Conservation (phyloP, 2,797 vertebrate genomes). For the Rhincodon typus region DNA sequence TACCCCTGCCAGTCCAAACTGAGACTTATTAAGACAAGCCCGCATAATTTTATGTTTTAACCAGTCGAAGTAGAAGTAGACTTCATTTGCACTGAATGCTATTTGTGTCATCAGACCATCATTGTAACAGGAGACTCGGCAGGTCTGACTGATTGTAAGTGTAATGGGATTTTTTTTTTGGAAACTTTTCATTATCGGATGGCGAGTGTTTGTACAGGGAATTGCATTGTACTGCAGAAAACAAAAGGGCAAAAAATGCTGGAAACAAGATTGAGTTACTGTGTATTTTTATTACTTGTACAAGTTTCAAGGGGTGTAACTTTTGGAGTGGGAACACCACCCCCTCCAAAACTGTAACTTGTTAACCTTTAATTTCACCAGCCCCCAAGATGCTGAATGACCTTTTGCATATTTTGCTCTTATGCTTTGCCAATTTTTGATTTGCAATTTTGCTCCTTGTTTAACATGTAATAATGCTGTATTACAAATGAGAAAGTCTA, state of each 20-base stretch:
- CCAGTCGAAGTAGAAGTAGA: not conserved
- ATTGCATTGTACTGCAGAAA: slow-evolving; percentile 26
- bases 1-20: not conserved
- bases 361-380: not conserved
- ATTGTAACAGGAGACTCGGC: not conserved
- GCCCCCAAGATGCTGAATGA: not conserved
- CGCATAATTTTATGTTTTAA: not conserved
- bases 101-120: not conserved
- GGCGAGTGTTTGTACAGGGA: not conserved
- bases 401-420: too few species aligned
- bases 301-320: not conserved
- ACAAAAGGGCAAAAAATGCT: not conserved
- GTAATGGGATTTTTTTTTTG: not conserved
- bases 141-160: not conserved
- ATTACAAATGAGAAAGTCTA: not conserved
- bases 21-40: not conserved
- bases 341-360: too few species aligned
- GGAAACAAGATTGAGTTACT: not conserved
- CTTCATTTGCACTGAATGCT: not conserved
- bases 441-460: not conserved
- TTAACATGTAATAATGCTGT: not conserved
- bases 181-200: slow-evolving; percentile 12
- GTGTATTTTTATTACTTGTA: not conserved
- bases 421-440: not conserved
- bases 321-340: too few species aligned